phyloP scores from a whole-genome alignment of 2,113 vertebrate species.

The Engystomops pustulosus region DNA sequence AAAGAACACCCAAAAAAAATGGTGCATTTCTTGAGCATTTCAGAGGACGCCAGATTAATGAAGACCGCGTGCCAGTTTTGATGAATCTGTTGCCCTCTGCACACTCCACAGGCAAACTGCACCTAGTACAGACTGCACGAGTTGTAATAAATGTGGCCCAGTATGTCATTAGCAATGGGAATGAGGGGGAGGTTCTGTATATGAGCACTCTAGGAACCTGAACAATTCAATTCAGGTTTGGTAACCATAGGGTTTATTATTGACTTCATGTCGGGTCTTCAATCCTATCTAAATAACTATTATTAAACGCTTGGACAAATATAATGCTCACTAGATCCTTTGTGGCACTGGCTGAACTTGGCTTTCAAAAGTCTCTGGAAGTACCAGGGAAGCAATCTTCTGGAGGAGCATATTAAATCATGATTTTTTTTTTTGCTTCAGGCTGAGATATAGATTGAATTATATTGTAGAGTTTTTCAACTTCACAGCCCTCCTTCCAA shows the following conservation, averaged over 20 bases:
- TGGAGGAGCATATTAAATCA: constrained; percentile 13
- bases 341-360: background rate
- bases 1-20: no score
- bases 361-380: background rate
- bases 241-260: background rate
- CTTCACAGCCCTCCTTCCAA: constrained; percentile 15
- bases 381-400: constrained; percentile 1
- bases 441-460: constrained; percentile 23
- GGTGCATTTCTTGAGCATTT: no score
- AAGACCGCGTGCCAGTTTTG: no score
- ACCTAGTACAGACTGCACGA: no score
- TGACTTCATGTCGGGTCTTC: background rate
- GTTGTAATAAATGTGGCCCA: no score
- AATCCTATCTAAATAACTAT: background rate
- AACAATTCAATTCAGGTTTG: background rate
- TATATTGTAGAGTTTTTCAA: constrained; percentile 10
- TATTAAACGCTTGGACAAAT: background rate
- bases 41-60: no score
- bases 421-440: constrained; percentile 16
- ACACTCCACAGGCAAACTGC: no score
- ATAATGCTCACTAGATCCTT: background rate
- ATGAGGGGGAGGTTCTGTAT: no score
- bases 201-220: background rate
- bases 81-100: no score
- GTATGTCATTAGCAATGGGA: no score